Evolutionary conservation across 2,888 invertebrate genomes (phyloP).

Genomic region (Melieria picta): DNA sequence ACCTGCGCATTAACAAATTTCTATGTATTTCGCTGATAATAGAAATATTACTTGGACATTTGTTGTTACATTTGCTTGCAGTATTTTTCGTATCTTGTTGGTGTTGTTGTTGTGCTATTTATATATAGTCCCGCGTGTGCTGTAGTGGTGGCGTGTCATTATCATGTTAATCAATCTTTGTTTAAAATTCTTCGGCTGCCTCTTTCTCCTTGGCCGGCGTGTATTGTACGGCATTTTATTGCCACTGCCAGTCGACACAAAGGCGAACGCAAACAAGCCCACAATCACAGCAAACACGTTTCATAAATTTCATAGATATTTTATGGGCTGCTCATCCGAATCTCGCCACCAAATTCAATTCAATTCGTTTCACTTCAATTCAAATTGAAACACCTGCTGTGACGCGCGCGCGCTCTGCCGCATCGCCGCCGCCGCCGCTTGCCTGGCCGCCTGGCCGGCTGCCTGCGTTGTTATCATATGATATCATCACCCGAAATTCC

Average conservation of each 20-base stretch:
- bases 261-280: neutral
- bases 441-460: constrained; percentile 11
- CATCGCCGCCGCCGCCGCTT: neutral
- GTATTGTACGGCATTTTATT: neutral
- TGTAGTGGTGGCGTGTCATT: neutral
- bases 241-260: neutral
- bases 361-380: constrained; percentile 24
- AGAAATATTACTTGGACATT: too few relatives aligned
- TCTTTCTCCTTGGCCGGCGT: constrained; percentile 8
- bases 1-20: neutral
- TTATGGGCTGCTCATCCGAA: neutral
- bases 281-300: constrained; percentile 14
- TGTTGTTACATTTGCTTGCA: too few relatives aligned
- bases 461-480: constrained; percentile 57
- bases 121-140: too few relatives aligned
- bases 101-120: too few relatives aligned
- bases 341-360: neutral
- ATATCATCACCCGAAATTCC: constrained; percentile 64
- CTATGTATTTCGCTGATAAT: neutral
- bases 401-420: constrained; percentile 22
- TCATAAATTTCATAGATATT: constrained; percentile 3
- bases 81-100: too few relatives aligned
- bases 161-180: constrained; percentile 26
- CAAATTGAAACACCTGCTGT: constrained; percentile 31
- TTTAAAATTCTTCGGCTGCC: constrained; percentile 20